Percentiles rank a stretch among this genome's conserved stretches.
Evolutionary conservation across 2,888 invertebrate species (phyloP).

Genomic region (Trissoscelio sp.): DNA sequence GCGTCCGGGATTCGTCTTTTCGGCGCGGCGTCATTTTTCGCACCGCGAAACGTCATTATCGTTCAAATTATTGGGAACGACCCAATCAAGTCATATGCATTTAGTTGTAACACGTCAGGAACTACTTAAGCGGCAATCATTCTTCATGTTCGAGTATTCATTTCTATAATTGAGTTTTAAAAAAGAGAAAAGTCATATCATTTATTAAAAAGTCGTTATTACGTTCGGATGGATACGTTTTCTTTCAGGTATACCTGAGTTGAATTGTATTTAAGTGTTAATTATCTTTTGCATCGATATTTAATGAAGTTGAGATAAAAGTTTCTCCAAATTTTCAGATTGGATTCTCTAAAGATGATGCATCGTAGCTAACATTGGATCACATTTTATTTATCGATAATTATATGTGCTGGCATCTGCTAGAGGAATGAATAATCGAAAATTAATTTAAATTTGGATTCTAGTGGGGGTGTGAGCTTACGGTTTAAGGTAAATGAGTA

Average conservation of each 20-base stretch:
- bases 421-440: too few species aligned
- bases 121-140: not conserved
- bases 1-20: slow-evolving; percentile 42
- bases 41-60: slow-evolving; percentile 20
- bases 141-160: slow-evolving; percentile 10
- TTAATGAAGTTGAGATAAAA: too few species aligned
- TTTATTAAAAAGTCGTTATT: slow-evolving; percentile 10
- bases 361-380: too few species aligned
- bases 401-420: too few species aligned
- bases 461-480: too few species aligned
- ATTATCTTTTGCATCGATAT: too few species aligned
- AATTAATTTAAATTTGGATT: too few species aligned
- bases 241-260: not conserved
- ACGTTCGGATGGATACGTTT: not conserved
- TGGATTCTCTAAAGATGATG: too few species aligned
- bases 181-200: not conserved
- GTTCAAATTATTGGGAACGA: slow-evolving; percentile 15
- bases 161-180: slow-evolving; percentile 18
- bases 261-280: too few species aligned
- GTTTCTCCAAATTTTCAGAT: too few species aligned
- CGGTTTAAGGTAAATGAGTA: too few species aligned
- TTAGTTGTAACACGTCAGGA: slow-evolving; percentile 27
- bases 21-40: slow-evolving; percentile 18
- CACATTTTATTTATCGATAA: too few species aligned
- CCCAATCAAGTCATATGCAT: slow-evolving; percentile 25